Evolutionary conservation across 2,888 invertebrate species (phyloP).

Genomic region (Dasypolia templi): DNA sequence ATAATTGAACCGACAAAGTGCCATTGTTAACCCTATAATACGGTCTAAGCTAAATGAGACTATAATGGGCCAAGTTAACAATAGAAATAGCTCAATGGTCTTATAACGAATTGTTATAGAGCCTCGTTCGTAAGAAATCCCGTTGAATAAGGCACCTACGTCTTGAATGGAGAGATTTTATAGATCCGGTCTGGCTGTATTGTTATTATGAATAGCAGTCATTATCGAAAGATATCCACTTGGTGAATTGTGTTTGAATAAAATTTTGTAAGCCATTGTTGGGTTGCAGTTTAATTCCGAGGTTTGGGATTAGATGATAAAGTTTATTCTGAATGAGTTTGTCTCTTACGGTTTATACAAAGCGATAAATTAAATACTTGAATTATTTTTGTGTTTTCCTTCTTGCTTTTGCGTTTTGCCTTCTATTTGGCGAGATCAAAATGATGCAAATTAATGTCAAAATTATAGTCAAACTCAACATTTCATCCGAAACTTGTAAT

Average conservation of each 20-base stretch:
- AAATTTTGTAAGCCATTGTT: conserved; percentile 68
- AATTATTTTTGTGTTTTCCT: neutral
- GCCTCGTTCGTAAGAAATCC: conserved; percentile 80
- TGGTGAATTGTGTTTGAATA: conserved; percentile 74
- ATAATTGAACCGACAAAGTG: conserved; percentile 73
- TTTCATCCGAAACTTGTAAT: neutral
- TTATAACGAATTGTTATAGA: conserved; percentile 88
- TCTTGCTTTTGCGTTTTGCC: neutral
- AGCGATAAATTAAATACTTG: conserved; percentile 3
- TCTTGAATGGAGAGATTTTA: conserved; percentile 82
- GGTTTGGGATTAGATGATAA: conserved; percentile 23
- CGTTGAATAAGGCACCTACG: conserved; percentile 83
- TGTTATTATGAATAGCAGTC: conserved; percentile 83
- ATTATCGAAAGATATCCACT: conserved; percentile 79
- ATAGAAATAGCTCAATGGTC: conserved; percentile 83
- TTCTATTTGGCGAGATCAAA: neutral
- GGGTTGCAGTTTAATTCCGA: conserved; percentile 57
- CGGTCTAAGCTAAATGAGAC: conserved; percentile 80
- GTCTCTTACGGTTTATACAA: conserved; percentile 7
- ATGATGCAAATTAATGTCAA: neutral
- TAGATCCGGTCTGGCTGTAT: conserved; percentile 81
- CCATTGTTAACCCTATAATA: conserved; percentile 73
- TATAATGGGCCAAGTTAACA: conserved; percentile 81
- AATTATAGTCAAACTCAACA: too few species aligned
- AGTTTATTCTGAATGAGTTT: conserved; percentile 23